A percentile compares a stretch with the other conserved stretches of the same genome.
phyloP scores from a whole-genome alignment of 2,113 vertebrate genomes.

The Bostrychus sinensis region DNA sequence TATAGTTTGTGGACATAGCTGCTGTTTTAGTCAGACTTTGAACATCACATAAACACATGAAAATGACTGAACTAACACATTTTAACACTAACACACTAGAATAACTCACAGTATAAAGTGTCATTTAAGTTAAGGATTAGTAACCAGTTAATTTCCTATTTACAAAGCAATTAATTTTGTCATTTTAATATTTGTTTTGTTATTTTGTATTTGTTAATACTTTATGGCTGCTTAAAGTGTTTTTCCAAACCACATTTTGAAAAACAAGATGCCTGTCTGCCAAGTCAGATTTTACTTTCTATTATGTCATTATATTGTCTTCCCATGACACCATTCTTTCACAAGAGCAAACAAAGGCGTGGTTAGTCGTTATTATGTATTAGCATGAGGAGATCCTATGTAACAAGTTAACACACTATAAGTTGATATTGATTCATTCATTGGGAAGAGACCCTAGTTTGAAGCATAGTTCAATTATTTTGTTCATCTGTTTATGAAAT shows the following conservation, averaged over 20 bases:
- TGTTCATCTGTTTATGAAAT: too few relatives aligned
- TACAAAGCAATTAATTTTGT: too few relatives aligned
- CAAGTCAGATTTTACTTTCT: neutral
- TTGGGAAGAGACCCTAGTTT: too few relatives aligned
- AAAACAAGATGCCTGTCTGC: too few relatives aligned
- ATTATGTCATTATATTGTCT: neutral
- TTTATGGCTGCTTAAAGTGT: neutral
- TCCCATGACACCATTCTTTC: neutral
- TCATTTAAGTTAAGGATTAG: too few relatives aligned
- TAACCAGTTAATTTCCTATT: too few relatives aligned
- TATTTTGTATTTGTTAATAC: too few relatives aligned
- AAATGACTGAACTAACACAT: neutral
- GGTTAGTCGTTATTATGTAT: slow-evolving; percentile 1
- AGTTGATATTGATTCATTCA: neutral
- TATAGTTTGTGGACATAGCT: neutral
- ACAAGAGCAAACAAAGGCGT: slow-evolving; percentile 1
- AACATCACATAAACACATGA: neutral
- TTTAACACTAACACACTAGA: neutral
- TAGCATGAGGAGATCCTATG: neutral
- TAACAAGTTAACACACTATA: neutral
- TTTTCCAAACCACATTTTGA: neutral
- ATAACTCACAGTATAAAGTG: too few relatives aligned
- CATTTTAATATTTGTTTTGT: too few relatives aligned
- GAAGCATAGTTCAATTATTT: too few relatives aligned
- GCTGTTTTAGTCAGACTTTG: slow-evolving; percentile 5